Evolutionary conservation across 53 echinoderm and acorn worm genomes (phyloP).

Genomic region (Luidia sarsii): DNA sequence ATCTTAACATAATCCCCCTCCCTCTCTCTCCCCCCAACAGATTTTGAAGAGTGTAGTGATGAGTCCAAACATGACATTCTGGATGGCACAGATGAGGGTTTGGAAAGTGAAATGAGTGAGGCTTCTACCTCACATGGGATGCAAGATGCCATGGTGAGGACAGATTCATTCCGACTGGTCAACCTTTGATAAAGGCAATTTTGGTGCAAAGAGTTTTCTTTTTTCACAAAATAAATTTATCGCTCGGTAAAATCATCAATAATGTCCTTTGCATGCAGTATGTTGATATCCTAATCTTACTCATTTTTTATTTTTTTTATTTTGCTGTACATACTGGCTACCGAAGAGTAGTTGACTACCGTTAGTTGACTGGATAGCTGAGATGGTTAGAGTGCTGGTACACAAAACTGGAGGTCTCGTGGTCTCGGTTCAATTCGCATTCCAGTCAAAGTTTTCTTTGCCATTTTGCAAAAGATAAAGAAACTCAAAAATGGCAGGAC

Average conservation of each 20-base stretch:
- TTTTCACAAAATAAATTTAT: no score
- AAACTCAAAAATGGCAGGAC: no score
- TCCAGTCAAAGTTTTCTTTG: no score
- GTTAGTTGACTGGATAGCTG: neutral
- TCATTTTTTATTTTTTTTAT: neutral
- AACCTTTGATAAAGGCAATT: neutral
- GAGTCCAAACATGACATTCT: constrained; percentile 3
- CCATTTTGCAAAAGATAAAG: no score
- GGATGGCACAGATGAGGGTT: constrained; percentile 24
- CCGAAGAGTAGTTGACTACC: neutral
- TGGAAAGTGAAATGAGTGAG: constrained; percentile 3
- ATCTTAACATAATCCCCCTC: neutral
- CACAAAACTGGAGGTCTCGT: no score
- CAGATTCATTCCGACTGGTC: no score
- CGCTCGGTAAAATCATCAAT: neutral
- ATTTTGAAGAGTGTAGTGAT: constrained; percentile 32
- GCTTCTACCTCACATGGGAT: neutral
- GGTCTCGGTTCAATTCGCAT: neutral
- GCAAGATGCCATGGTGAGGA: no score
- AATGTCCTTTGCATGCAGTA: neutral
- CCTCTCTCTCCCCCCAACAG: neutral
- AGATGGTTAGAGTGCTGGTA: no score
- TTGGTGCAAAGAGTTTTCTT: neutral
- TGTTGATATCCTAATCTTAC: neutral
- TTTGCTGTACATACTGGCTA: neutral